Evolutionary conservation across 2,797 vertebrate genomes (phyloP).

Genomic region (Galagoides demidoff): DNA sequence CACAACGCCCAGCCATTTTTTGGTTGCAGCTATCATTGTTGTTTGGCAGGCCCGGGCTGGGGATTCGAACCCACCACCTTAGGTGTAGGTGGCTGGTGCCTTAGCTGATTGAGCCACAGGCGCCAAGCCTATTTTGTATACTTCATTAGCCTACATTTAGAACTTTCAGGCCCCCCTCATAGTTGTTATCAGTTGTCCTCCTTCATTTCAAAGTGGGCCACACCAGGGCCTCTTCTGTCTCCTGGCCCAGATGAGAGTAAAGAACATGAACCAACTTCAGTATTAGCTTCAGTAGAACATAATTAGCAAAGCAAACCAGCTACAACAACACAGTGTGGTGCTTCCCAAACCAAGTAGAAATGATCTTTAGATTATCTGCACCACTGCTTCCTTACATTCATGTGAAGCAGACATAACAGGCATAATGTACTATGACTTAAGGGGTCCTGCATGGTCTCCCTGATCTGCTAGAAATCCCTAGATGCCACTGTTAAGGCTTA

Average conservation of each 20-base stretch:
- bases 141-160: slow-evolving; percentile 3
- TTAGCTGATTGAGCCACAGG: too few relatives aligned
- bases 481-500: slow-evolving; percentile 24
- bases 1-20: too few relatives aligned
- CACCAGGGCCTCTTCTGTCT: slow-evolving; percentile 16
- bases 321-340: slow-evolving; percentile 67
- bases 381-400: slow-evolving; percentile 66
- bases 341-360: slow-evolving; percentile 76
- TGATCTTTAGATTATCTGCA: slow-evolving; percentile 77
- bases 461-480: slow-evolving; percentile 46
- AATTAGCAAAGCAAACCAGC: slow-evolving; percentile 78
- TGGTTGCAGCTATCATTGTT: too few relatives aligned
- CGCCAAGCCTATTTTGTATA: slow-evolving; percentile 28
- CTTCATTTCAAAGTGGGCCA: slow-evolving; percentile 61
- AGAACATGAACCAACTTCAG: slow-evolving; percentile 72
- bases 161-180: background rate
- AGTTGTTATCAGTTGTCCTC: slow-evolving; percentile 36
- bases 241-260: slow-evolving; percentile 57
- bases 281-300: slow-evolving; percentile 73
- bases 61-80: too few relatives aligned
- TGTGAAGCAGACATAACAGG: slow-evolving; percentile 51
- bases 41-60: too few relatives aligned
- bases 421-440: slow-evolving; percentile 69
- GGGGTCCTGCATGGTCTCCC: slow-evolving; percentile 44
- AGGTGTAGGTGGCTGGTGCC: too few relatives aligned